phyloP scores from a whole-genome alignment of 2,113 vertebrate species.

The Sinocyclocheilus rhinocerous region DNA sequence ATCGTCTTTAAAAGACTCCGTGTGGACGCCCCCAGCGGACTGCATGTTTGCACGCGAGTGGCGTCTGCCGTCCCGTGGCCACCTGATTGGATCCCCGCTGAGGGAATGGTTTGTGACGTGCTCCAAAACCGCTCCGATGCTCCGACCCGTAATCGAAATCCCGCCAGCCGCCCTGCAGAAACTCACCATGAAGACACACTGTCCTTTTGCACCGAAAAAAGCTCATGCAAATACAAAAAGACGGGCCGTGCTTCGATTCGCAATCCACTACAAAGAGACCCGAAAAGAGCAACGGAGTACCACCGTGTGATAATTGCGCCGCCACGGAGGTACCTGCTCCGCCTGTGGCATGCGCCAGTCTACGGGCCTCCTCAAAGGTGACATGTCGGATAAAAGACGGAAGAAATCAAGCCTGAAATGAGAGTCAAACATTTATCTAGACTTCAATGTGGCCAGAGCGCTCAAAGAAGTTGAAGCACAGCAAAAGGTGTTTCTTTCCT shows the following conservation, averaged over 20 bases:
- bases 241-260: not conserved
- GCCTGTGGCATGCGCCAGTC: no score
- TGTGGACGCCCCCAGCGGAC: slow-evolving; percentile 17
- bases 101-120: slow-evolving; percentile 25
- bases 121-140: slow-evolving; percentile 68
- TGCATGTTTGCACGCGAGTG: slow-evolving; percentile 15
- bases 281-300: slow-evolving; percentile 56
- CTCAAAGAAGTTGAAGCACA: not conserved
- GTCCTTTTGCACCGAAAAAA: slow-evolving; percentile 18
- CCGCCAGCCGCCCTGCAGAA: not conserved
- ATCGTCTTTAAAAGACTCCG: slow-evolving; percentile 61
- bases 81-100: slow-evolving; percentile 45
- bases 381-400: slow-evolving; percentile 14
- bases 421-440: slow-evolving; percentile 22
- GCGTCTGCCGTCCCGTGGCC: slow-evolving; percentile 36
- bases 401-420: slow-evolving; percentile 47
- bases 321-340: slow-evolving; percentile 1
- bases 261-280: not conserved
- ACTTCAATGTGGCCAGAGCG: slow-evolving; percentile 32
- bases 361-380: not conserved
- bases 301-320: slow-evolving; percentile 53
- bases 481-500: slow-evolving; percentile 1
- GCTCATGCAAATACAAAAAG: not conserved
- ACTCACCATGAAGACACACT: slow-evolving; percentile 1
- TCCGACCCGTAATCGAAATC: slow-evolving; percentile 46